A percentile compares a stretch with the other conserved stretches of the same genome.
These are phyloP conservation scores for Nysson spinosus DNA, from an alignment of 2,888 invertebrate species.

Conservation along the genomic window DNA sequence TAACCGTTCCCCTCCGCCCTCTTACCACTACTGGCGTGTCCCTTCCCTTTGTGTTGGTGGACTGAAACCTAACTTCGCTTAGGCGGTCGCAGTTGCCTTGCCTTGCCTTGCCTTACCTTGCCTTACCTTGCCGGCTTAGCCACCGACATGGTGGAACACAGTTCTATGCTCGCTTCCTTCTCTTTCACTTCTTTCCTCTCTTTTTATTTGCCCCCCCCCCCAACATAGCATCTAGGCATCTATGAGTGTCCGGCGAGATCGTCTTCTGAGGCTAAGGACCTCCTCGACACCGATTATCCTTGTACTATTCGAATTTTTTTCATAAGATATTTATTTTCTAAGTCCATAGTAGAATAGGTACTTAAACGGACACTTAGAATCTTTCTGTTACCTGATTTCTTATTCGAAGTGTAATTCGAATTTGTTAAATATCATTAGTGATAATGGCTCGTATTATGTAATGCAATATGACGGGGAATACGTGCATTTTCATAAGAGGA, in stretches of 20 bases:
- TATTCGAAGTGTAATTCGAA: too few relatives aligned
- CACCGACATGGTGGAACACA: conserved; percentile 41
- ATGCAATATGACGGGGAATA: too few relatives aligned
- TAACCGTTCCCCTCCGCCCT: conserved; percentile 30
- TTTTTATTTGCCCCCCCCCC: conserved; percentile 17
- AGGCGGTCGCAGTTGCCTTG: conserved; percentile 52
- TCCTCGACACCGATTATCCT: conserved; percentile 13
- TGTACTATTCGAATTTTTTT: conserved; percentile 1
- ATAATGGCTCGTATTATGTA: too few relatives aligned
- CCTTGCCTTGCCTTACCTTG: background rate
- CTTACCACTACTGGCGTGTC: conserved; percentile 60
- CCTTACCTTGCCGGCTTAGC: conserved; percentile 26
- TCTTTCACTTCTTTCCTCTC: conserved; percentile 15
- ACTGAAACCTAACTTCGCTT: conserved; percentile 71
- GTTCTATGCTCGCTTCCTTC: conserved; percentile 16
- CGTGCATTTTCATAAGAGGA: too few relatives aligned
- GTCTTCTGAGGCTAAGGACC: conserved; percentile 37
- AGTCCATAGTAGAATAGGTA: too few relatives aligned
- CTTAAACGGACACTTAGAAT: too few relatives aligned
- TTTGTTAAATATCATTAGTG: too few relatives aligned
- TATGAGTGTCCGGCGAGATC: conserved; percentile 15
- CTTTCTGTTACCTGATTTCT: too few relatives aligned
- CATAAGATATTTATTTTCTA: background rate
- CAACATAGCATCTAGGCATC: conserved; percentile 12
- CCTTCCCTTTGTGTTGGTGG: conserved; percentile 74